These are phyloP conservation scores for Pygoscelis antarcticus DNA, from an alignment of 2,113 vertebrate species.

Conservation along the genomic window DNA sequence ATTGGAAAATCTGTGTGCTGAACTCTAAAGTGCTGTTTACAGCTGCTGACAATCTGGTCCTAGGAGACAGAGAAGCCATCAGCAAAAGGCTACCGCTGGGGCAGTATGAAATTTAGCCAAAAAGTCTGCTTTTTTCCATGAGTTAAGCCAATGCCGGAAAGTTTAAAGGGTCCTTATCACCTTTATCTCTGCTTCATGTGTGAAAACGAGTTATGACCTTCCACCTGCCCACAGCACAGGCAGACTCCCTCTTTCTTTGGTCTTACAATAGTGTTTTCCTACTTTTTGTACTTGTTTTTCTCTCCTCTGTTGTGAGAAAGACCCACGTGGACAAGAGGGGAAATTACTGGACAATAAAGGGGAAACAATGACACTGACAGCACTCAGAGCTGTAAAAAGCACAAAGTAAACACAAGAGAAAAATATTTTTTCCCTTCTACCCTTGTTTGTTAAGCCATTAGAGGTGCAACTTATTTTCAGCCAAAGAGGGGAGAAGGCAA, in stretches of 20 bases:
- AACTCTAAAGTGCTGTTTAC: background rate
- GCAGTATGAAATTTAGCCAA: conserved; percentile 10
- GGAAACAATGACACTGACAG: conserved; percentile 65
- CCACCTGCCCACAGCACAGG: conserved; percentile 35
- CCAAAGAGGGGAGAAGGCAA: background rate
- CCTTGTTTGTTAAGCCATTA: conserved; percentile 36
- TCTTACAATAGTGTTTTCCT: conserved; percentile 59
- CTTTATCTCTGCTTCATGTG: conserved; percentile 42
- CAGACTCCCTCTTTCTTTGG: conserved; percentile 34
- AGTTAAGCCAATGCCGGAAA: conserved; percentile 41
- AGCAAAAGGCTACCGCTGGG: background rate
- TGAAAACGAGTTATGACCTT: conserved; percentile 55
- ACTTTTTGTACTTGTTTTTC: conserved; percentile 59
- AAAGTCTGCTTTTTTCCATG: conserved; percentile 52
- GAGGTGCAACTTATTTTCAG: background rate
- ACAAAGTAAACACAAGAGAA: conserved; percentile 40
- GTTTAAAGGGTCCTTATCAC: conserved; percentile 41
- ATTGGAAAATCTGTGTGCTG: background rate
- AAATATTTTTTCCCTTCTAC: conserved; percentile 35
- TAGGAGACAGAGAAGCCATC: conserved; percentile 38
- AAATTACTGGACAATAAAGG: conserved; percentile 61
- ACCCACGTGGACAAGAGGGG: conserved; percentile 46
- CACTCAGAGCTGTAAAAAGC: conserved; percentile 46
- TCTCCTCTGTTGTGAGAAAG: conserved; percentile 44
- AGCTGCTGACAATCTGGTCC: background rate